Percentiles rank a stretch among this genome's conserved stretches.
phyloP scores from a whole-genome alignment of 2,888 invertebrate species.

The Torymus auratus region DNA sequence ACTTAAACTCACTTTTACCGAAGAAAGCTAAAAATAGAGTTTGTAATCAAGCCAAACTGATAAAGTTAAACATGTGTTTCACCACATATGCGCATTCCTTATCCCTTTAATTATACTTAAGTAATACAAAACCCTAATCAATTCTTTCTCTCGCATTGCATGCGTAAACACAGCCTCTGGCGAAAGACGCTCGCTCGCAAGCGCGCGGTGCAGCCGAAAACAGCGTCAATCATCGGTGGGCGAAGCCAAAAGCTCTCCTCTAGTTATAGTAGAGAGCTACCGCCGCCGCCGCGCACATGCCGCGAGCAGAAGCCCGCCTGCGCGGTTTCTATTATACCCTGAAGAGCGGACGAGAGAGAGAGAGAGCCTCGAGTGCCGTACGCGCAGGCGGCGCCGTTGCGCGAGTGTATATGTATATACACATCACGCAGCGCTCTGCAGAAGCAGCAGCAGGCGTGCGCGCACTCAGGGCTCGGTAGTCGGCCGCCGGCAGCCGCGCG shows the following conservation, averaged over 20 bases:
- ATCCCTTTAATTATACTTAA: no score
- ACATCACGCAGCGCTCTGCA: no score
- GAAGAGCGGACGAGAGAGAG: background rate
- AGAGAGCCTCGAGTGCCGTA: background rate
- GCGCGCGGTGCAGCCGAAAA: background rate
- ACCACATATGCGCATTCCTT: no score
- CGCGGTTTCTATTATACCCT: constrained; percentile 27
- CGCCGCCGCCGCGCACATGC: background rate
- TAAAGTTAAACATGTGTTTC: no score
- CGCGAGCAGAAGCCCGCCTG: constrained; percentile 19
- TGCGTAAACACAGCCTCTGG: no score
- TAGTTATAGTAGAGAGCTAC: background rate
- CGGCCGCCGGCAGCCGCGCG: constrained; percentile 74
- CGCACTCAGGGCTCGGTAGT: constrained; percentile 65
- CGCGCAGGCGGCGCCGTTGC: constrained; percentile 10
- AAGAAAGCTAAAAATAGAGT: no score
- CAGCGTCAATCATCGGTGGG: background rate
- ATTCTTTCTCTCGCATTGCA: no score
- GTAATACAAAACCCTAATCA: no score
- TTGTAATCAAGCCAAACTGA: no score
- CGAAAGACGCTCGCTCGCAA: background rate
- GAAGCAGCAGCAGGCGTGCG: constrained; percentile 1
- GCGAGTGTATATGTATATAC: background rate
- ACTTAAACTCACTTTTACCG: no score
- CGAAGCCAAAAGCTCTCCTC: background rate